Percentiles rank a stretch among this genome's conserved stretches.
phyloP scores from a whole-genome alignment of 2,888 invertebrate genomes.

The Magallana nippona region DNA sequence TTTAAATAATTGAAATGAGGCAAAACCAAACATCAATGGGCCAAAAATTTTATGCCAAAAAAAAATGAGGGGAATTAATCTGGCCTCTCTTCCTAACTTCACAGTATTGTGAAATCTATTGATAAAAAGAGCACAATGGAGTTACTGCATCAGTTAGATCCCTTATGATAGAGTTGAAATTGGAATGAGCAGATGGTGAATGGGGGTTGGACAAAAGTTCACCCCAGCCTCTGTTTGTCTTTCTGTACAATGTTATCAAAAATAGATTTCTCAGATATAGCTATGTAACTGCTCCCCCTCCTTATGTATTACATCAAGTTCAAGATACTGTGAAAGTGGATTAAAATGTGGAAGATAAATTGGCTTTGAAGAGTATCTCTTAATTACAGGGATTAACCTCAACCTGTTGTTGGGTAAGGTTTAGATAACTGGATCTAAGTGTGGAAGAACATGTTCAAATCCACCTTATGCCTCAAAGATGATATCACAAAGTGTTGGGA shows the following conservation, averaged over 20 bases:
- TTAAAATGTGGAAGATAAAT: slow-evolving; percentile 23
- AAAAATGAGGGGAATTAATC: too few species aligned
- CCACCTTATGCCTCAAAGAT: slow-evolving; percentile 40
- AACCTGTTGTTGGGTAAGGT: slow-evolving; percentile 3
- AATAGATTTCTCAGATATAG: neutral
- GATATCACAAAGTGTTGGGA: slow-evolving; percentile 39
- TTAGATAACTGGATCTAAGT: slow-evolving; percentile 28
- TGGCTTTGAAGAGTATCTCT: slow-evolving; percentile 17
- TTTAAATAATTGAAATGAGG: neutral
- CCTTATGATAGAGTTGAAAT: neutral
- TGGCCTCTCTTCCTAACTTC: neutral
- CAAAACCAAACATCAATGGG: neutral
- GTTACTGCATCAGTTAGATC: slow-evolving; percentile 8
- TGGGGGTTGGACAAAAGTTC: neutral
- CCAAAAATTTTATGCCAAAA: neutral
- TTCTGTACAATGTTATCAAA: slow-evolving; percentile 2
- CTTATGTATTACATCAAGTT: neutral
- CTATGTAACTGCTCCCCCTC: neutral
- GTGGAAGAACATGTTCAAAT: slow-evolving; percentile 34
- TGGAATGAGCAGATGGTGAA: slow-evolving; percentile 13
- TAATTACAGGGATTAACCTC: slow-evolving; percentile 10
- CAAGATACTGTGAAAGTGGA: slow-evolving; percentile 13
- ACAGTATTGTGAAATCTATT: neutral
- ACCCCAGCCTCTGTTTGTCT: neutral
- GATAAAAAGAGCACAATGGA: neutral